These are phyloP conservation scores for Barnardius zonarius DNA, from an alignment of 2,113 vertebrate species.

Conservation along the genomic window DNA sequence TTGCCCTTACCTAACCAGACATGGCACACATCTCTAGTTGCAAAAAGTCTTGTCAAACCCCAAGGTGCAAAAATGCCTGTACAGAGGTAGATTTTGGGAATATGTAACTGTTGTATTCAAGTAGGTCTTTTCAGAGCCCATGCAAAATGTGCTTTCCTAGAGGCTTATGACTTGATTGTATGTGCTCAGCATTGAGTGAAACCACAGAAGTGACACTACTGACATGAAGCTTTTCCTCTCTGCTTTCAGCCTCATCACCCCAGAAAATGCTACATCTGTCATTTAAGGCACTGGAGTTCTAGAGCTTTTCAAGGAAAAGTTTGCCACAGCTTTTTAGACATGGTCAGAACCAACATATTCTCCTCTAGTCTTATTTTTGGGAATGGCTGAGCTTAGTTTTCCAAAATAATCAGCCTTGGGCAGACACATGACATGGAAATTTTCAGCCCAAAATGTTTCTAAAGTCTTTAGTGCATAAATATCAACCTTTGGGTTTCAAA, in stretches of 20 bases:
- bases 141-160: not conserved
- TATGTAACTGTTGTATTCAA: not conserved
- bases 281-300: not conserved
- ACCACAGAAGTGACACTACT: not conserved
- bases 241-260: not conserved
- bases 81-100: not conserved
- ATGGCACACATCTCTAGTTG: not conserved
- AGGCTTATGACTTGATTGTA: not conserved
- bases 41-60: not conserved
- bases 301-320: conserved; percentile 23
- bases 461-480: not conserved
- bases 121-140: not conserved
- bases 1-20: not conserved
- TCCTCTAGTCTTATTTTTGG: conserved; percentile 56
- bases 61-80: not conserved
- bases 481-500: not conserved
- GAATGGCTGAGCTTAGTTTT: conserved; percentile 43
- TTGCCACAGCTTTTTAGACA: conserved; percentile 31
- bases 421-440: conserved; percentile 41
- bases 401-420: conserved; percentile 53
- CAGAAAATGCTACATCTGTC: not conserved
- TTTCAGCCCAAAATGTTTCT: not conserved
- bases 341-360: conserved; percentile 39
- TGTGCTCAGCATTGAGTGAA: not conserved
- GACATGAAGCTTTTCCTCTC: not conserved